Percentiles rank a stretch among this genome's conserved stretches.
These are phyloP conservation scores for Steinernema carpocapsae DNA, from an alignment of 2,888 invertebrate species.

Conservation along the genomic window DNA sequence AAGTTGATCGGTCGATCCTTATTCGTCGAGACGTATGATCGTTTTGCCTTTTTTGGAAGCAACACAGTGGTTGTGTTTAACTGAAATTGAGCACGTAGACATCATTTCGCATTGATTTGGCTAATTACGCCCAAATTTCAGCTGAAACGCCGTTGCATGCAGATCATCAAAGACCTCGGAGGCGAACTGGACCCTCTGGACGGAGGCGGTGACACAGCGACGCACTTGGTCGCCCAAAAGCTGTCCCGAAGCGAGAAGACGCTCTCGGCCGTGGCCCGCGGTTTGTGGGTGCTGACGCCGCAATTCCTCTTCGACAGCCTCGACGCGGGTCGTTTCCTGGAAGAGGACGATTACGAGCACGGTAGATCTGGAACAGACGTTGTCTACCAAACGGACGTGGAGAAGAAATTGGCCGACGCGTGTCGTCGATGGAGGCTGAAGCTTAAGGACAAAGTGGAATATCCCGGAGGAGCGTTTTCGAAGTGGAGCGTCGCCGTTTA, in stretches of 20 bases:
- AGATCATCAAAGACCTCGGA: neutral
- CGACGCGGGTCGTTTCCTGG: neutral
- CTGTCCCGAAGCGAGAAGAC: conserved; percentile 18
- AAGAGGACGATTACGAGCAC: neutral
- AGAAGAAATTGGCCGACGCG: neutral
- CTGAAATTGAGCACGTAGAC: too few species aligned
- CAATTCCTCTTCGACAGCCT: conserved; percentile 11
- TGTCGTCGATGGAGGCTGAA: conserved; percentile 3
- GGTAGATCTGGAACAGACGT: neutral
- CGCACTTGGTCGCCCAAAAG: neutral
- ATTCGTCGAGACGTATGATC: too few species aligned
- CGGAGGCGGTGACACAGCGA: neutral
- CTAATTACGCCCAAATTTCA: neutral
- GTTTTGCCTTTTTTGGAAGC: neutral
- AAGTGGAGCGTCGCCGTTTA: conserved; percentile 15
- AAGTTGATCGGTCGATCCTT: too few species aligned
- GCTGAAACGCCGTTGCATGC: neutral
- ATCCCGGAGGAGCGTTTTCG: neutral
- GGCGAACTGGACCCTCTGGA: neutral
- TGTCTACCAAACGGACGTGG: neutral
- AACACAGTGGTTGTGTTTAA: too few species aligned
- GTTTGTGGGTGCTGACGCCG: conserved; percentile 3
- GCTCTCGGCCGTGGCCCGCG: neutral
- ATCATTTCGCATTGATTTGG: too few species aligned
- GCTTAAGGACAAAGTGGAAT: neutral